Conservation (phyloP, 1,140 invertebrate species). For the Andrena cerasifolii region DNA sequence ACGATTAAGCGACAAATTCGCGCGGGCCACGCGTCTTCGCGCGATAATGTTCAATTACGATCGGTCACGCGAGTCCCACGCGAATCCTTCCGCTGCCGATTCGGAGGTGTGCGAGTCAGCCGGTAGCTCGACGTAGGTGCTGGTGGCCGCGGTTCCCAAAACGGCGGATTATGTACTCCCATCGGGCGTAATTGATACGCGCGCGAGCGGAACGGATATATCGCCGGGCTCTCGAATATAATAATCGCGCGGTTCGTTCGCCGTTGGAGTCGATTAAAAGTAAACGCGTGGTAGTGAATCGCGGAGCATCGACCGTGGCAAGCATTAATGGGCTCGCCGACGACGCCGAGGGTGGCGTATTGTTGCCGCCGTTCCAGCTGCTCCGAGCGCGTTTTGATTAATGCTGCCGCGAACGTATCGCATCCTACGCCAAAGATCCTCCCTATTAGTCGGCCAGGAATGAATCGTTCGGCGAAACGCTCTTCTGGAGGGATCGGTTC, state of each 20-base stretch:
- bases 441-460: no score
- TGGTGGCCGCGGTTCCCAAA: not conserved
- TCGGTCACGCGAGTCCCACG: slow-evolving; percentile 36
- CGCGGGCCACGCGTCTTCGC: slow-evolving; percentile 8
- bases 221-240: not conserved
- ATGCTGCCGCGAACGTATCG: not conserved
- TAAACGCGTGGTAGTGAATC: slow-evolving; percentile 23
- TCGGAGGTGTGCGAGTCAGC: not conserved
- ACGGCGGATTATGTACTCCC: slow-evolving; percentile 18
- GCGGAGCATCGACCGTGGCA: not conserved
- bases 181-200: slow-evolving; percentile 38
- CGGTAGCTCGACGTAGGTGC: not conserved
- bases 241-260: not conserved
- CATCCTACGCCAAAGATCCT: slow-evolving; percentile 7
- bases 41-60: slow-evolving; percentile 36
- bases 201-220: not conserved
- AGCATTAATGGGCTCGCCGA: slow-evolving; percentile 13
- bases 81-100: not conserved
- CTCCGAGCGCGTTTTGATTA: not conserved
- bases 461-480: not conserved
- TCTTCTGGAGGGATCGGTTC: not conserved
- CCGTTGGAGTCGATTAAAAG: slow-evolving; percentile 45
- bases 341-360: no score
- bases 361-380: not conserved
- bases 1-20: not conserved